Evolutionary conservation across 2,888 invertebrate species (phyloP), one percentile per base, ranked within the genome.

Genomic region (Ormyrus nitidulus): DNA sequence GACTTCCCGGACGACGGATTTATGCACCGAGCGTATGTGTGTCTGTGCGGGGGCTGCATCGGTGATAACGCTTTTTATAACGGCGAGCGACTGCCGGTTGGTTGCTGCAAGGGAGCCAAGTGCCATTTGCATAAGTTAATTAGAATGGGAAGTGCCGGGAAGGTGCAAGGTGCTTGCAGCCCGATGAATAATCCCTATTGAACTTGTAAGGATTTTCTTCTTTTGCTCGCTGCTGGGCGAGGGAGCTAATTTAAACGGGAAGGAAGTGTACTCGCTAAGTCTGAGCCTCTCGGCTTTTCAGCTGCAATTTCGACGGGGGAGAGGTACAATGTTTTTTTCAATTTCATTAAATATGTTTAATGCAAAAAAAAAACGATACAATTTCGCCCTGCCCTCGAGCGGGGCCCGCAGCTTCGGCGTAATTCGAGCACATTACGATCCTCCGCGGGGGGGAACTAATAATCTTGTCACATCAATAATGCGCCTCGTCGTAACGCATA

Each of bases 391-490:
- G 34, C 34, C 0, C 34, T 5, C n/a, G 44, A 44, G n/a, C 5
- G 34, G 34, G 34, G 4, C 34, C 34, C 3, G 34, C 34, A 34
- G 68, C 44, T 68, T 61, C 46, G 9, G 62, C 51, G 44, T 69
- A 73, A 73, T 61, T 61, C 58, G 68, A 0, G 49, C 9, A 44
- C 9, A 13, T 59, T 58, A 65, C 44, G 65, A 69, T 66, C 59
- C 5, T 44, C 44, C 53, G 8, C 10, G 8, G 44, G 72, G 0
- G n/a, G 34, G n/a, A 51, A 62, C 80, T 80, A 69, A 80, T 77
- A 81, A 81, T 77, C 77, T 74, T 77, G 77, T 77, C 74, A 61
- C 77, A 78, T 81, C 68, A 58, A 81, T 81, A 66, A 77, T 65
- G 53, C 53, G 61, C 58, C 59, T 13, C 51, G 77, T 44, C 46